Percentiles rank a stretch among this genome's conserved stretches.
Conservation (phyloP, 1,140 invertebrate species). For the Zaprionus camerounensis region DNA sequence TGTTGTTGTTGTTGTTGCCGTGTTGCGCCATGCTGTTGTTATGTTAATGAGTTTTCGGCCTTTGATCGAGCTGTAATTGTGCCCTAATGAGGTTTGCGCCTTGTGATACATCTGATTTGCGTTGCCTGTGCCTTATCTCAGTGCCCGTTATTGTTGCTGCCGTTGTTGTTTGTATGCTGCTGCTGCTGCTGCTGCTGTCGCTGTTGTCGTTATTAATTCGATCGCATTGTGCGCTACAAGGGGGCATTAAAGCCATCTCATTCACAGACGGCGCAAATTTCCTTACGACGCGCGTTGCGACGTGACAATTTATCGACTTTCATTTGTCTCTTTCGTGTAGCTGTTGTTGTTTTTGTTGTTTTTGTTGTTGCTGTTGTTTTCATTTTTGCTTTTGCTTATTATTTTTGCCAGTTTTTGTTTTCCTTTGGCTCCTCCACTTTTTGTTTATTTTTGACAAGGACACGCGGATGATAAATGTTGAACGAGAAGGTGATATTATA, state of each 20-base stretch:
- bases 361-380: slow-evolving; percentile 1
- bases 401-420: slow-evolving; percentile 10
- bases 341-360: too few species aligned
- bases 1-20: background rate
- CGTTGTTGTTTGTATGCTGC: slow-evolving; percentile 1
- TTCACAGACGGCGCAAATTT: slow-evolving; percentile 15
- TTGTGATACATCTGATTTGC: slow-evolving; percentile 16
- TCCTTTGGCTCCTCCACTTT: background rate
- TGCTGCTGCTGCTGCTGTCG: background rate
- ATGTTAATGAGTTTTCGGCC: slow-evolving; percentile 18
- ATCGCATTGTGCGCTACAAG: slow-evolving; percentile 18
- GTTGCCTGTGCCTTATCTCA: background rate
- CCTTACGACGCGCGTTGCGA: slow-evolving; percentile 12
- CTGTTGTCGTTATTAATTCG: slow-evolving; percentile 26
- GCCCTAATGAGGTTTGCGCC: slow-evolving; percentile 24
- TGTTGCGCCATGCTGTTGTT: background rate
- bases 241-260: slow-evolving; percentile 14
- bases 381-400: slow-evolving; percentile 13
- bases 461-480: slow-evolving; percentile 46
- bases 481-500: slow-evolving; percentile 31
- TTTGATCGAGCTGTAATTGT: slow-evolving; percentile 20
- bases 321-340: slow-evolving; percentile 32
- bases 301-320: slow-evolving; percentile 45
- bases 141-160: background rate
- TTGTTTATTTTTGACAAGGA: slow-evolving; percentile 16